phyloP scores from a whole-genome alignment of 1,140 invertebrate genomes.

The Lanistes nyassanus region DNA sequence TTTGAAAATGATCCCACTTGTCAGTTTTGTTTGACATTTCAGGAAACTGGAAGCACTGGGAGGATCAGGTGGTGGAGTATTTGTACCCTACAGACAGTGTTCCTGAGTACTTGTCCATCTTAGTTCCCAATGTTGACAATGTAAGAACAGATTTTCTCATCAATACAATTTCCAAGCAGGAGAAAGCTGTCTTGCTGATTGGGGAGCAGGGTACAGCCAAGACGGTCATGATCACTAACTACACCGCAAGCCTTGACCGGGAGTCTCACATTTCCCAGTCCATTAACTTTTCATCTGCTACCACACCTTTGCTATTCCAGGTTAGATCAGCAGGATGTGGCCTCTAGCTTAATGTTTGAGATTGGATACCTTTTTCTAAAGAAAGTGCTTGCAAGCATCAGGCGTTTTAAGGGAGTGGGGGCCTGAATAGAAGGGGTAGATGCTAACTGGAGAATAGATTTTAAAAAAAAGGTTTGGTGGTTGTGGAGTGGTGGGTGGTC shows the following conservation, averaged over 20 bases:
- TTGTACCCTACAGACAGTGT: slow-evolving; percentile 85
- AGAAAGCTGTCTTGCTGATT: slow-evolving; percentile 77
- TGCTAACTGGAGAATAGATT: no score
- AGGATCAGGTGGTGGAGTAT: slow-evolving; percentile 82
- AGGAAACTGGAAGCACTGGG: slow-evolving; percentile 90
- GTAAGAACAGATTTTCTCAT: slow-evolving; percentile 61
- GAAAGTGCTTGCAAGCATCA: no score
- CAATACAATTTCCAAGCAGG: slow-evolving; percentile 57
- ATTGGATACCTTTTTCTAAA: no score
- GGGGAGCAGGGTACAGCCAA: slow-evolving; percentile 97
- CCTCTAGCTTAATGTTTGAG: no score
- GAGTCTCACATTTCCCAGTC: slow-evolving; percentile 86
- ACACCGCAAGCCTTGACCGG: slow-evolving; percentile 90
- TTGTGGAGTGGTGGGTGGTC: no score
- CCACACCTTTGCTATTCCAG: slow-evolving; percentile 88
- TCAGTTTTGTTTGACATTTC: not conserved
- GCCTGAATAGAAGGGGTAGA: no score
- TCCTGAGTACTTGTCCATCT: slow-evolving; percentile 68
- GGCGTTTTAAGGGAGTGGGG: no score
- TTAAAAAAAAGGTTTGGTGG: no score
- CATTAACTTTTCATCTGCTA: slow-evolving; percentile 96
- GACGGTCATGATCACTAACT: slow-evolving; percentile 95
- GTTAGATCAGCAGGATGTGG: no score
- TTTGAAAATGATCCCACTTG: no score
- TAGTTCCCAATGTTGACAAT: slow-evolving; percentile 65